A percentile compares a stretch with the other conserved stretches of the same genome.
Evolutionary conservation across 2,113 vertebrate genomes (phyloP).

Genomic region (Lophochroa leadbeateri): DNA sequence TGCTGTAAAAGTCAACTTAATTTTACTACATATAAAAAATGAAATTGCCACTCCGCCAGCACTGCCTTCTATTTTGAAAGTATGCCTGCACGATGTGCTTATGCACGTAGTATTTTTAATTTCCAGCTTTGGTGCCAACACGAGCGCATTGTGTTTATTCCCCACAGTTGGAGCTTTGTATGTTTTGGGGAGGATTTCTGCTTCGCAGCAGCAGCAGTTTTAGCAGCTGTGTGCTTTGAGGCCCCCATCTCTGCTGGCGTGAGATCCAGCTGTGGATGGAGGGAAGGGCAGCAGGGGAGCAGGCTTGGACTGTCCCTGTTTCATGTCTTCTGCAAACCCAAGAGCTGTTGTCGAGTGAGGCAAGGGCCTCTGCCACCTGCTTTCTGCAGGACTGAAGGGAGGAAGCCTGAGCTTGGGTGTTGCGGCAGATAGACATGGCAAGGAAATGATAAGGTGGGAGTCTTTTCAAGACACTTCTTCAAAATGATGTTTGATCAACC

Average conservation of each 20-base stretch:
- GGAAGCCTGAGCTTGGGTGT: not conserved
- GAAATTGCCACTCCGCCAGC: not conserved
- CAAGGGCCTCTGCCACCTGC: not conserved
- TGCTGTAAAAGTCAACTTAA: not conserved
- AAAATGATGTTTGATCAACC: not conserved
- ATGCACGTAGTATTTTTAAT: not conserved
- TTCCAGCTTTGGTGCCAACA: not conserved
- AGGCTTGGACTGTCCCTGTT: not conserved
- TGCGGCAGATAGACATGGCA: not conserved
- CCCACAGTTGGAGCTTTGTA: not conserved
- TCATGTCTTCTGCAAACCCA: not conserved
- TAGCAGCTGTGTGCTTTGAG: not conserved
- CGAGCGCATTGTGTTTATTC: not conserved
- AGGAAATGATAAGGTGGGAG: not conserved
- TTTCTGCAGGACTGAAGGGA: not conserved
- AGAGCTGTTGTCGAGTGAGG: not conserved
- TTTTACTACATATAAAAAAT: not conserved
- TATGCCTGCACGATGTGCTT: not conserved
- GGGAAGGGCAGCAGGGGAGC: not conserved
- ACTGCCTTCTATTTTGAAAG: not conserved
- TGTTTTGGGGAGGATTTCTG: not conserved
- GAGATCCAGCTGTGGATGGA: not conserved
- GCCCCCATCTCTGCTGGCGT: accelerated
- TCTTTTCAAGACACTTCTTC: not conserved
- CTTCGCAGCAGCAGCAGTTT: conserved; percentile 32